These are phyloP conservation scores for Euwallacea fornicatus DNA, from an alignment of 1,140 invertebrate species.

Conservation along the genomic window DNA sequence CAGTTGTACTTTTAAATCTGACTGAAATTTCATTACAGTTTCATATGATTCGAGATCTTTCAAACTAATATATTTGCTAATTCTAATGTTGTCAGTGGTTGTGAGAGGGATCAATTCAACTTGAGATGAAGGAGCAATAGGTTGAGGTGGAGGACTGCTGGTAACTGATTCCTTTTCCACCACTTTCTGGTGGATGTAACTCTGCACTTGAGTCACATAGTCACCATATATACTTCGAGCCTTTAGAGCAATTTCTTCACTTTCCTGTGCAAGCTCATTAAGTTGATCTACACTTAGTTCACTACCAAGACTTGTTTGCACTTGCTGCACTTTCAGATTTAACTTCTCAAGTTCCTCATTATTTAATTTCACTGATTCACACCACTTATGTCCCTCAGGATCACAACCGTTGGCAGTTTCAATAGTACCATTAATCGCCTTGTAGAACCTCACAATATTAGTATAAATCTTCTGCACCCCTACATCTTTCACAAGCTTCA, in stretches of 20 bases:
- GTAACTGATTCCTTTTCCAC: not conserved
- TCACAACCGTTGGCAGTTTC: not conserved
- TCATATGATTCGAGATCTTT: constrained; percentile 58
- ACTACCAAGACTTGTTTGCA: no score
- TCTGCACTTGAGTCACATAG: not conserved
- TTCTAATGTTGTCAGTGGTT: not conserved
- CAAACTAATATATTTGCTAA: constrained; percentile 50
- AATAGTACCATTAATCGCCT: not conserved
- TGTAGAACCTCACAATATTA: not conserved
- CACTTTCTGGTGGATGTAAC: not conserved
- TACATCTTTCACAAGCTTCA: constrained; percentile 49
- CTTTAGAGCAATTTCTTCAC: not conserved
- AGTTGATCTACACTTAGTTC: no score
- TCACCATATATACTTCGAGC: not conserved
- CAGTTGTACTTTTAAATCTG: constrained; percentile 57
- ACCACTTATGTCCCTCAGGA: not conserved
- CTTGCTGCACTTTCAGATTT: not conserved
- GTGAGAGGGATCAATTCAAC: not conserved
- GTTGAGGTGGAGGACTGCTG: not conserved
- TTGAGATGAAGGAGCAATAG: not conserved
- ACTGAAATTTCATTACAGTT: constrained; percentile 58
- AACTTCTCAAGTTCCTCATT: not conserved
- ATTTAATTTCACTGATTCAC: not conserved
- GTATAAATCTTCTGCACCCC: constrained; percentile 51
- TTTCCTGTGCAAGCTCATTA: not conserved